phyloP scores from a whole-genome alignment of 2,797 vertebrate genomes.

The Manis pentadactyla region DNA sequence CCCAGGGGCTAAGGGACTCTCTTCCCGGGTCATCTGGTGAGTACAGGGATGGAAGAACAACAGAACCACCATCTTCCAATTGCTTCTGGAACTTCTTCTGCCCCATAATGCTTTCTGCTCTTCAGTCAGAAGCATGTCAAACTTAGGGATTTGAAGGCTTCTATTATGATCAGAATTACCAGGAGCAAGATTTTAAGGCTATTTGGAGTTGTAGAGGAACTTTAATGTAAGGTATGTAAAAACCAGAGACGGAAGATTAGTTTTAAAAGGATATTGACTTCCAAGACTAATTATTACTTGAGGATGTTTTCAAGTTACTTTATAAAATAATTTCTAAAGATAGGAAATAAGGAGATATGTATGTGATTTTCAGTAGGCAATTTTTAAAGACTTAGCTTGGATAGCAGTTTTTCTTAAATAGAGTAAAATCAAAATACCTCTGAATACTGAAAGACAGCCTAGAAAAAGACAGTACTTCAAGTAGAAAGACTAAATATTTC shows the following conservation, averaged over 20 bases:
- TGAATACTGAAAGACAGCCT: background rate
- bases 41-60: background rate
- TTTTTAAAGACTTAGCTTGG: background rate
- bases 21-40: background rate
- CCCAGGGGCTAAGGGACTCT: background rate
- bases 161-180: background rate
- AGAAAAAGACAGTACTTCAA: background rate
- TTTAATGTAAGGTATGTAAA: background rate
- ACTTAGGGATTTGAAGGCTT: background rate
- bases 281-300: background rate
- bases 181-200: background rate
- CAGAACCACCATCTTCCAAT: background rate
- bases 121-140: background rate
- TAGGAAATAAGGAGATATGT: background rate
- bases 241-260: background rate
- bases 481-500: background rate
- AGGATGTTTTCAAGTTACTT: slow-evolving; percentile 14
- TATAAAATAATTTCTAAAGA: background rate
- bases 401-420: background rate
- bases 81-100: background rate
- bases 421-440: background rate
- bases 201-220: background rate
- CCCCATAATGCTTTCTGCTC: background rate
- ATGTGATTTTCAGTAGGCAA: background rate
- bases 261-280: slow-evolving; percentile 29